Conservation (phyloP, 1,140 invertebrate genomes). For the Drosophila melanica region DNA sequence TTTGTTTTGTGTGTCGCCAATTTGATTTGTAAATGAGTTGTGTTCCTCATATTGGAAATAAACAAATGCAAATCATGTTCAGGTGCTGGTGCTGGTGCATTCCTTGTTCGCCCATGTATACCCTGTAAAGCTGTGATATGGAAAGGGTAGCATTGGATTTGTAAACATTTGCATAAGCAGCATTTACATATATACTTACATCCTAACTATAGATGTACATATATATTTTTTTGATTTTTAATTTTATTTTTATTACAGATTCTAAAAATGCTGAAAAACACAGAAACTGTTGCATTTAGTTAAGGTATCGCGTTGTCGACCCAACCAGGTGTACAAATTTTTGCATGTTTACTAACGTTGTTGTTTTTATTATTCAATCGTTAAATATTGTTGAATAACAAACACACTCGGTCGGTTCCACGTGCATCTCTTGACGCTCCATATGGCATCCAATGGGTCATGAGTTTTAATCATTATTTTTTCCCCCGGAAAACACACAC, state of each 20-base stretch:
- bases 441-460: conserved; percentile 20
- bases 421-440: conserved; percentile 30
- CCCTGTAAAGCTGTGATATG: background rate
- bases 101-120: no score
- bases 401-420: background rate
- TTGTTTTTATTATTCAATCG: conserved; percentile 10
- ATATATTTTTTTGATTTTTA: no score
- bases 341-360: background rate
- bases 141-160: no score
- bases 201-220: no score
- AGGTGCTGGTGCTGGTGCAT: conserved; percentile 6
- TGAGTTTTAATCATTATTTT: conserved; percentile 29
- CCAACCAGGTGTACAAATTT: background rate
- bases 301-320: no score
- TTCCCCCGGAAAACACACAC: background rate
- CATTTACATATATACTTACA: no score
- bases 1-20: conserved; percentile 9
- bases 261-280: no score
- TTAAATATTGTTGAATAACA: conserved; percentile 37
- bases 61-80: conserved; percentile 31
- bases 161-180: no score
- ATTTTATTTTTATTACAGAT: no score
- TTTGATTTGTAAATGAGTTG: conserved; percentile 30
- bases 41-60: conserved; percentile 17
- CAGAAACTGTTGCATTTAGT: no score